Conservation (phyloP, 2,888 invertebrate species). For the Crepidodera aurea region DNA sequence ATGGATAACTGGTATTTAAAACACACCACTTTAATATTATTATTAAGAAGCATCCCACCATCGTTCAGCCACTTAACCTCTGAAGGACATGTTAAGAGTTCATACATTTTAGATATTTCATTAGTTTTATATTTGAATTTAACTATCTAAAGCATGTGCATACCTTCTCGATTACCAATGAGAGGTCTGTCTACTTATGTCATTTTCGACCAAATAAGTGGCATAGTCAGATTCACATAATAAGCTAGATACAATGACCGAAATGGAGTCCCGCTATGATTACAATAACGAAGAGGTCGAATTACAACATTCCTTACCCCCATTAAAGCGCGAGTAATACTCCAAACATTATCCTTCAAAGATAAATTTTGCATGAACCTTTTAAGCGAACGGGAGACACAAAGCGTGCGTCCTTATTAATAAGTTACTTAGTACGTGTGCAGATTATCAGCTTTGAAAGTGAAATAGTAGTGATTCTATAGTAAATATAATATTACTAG, state of each 20-base stretch:
- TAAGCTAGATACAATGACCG: background rate
- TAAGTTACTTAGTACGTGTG: background rate
- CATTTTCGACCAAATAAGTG: too few relatives aligned
- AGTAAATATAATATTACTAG: too few relatives aligned
- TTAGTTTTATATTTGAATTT: too few relatives aligned
- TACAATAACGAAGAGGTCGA: background rate
- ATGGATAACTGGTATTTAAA: too few relatives aligned
- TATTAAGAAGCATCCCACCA: too few relatives aligned
- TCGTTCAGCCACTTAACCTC: too few relatives aligned
- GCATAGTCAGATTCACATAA: background rate
- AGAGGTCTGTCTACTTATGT: too few relatives aligned
- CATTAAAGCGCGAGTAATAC: background rate
- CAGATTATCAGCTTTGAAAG: background rate
- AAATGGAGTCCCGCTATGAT: background rate
- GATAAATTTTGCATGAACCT: conserved; percentile 11
- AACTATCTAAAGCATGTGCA: too few relatives aligned
- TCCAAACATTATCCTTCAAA: background rate
- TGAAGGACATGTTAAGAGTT: too few relatives aligned
- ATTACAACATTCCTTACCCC: background rate
- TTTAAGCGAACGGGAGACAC: background rate
- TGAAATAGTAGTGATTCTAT: background rate
- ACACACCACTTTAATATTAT: too few relatives aligned
- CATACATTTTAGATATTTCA: too few relatives aligned
- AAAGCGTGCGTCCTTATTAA: background rate
- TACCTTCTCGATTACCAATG: too few relatives aligned